These are phyloP conservation scores for Drosophila prolongata DNA, from an alignment of 2,888 invertebrate species.

Conservation along the genomic window DNA sequence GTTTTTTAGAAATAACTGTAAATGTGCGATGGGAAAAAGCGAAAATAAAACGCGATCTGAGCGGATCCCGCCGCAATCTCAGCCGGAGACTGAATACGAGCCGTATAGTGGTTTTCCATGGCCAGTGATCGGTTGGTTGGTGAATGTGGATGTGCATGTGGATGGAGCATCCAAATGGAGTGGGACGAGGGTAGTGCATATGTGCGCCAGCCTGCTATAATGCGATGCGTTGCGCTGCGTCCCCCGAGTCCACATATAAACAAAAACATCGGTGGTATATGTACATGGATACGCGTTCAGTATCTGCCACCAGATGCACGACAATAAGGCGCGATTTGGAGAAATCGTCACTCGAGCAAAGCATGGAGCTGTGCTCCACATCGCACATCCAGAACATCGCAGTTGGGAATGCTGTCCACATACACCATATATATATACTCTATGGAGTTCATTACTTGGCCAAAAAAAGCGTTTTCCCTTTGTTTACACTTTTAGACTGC, in stretches of 20 bases:
- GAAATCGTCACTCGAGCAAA: slow-evolving; percentile 52
- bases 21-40: slow-evolving; percentile 72
- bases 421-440: neutral
- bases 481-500: no score
- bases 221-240: slow-evolving; percentile 75
- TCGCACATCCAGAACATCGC: slow-evolving; percentile 5
- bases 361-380: slow-evolving; percentile 25
- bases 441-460: neutral
- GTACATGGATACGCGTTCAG: slow-evolving; percentile 16
- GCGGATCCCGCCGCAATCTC: slow-evolving; percentile 20
- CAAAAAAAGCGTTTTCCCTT: no score
- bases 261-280: slow-evolving; percentile 21
- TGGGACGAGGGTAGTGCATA: slow-evolving; percentile 54
- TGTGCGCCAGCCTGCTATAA: slow-evolving; percentile 61
- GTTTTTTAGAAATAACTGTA: slow-evolving; percentile 82
- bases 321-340: slow-evolving; percentile 53
- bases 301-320: slow-evolving; percentile 55
- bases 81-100: slow-evolving; percentile 60
- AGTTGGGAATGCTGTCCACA: neutral
- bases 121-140: slow-evolving; percentile 7
- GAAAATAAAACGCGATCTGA: slow-evolving; percentile 65
- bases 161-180: slow-evolving; percentile 17
- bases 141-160: no score
- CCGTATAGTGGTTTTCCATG: slow-evolving; percentile 77
- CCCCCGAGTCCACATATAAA: slow-evolving; percentile 21